Evolutionary conservation across 2,113 vertebrate genomes (phyloP).

Genomic region (Apaloderma vittatum): DNA sequence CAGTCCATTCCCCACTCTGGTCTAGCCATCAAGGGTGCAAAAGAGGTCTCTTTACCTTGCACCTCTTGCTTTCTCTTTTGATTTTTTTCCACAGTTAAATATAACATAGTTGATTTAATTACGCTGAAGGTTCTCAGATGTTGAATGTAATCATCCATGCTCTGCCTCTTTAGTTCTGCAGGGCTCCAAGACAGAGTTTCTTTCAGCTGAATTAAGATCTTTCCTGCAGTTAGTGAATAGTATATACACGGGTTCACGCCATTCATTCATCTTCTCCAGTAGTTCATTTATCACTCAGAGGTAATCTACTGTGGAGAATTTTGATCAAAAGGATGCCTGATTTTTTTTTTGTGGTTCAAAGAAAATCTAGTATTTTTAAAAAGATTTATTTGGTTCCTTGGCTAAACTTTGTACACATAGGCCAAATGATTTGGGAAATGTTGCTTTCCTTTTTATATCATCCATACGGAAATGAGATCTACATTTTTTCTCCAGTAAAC

Average conservation of each 20-base stretch:
- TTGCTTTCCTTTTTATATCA: background rate
- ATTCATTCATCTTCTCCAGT: slow-evolving; percentile 61
- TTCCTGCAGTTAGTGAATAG: slow-evolving; percentile 36
- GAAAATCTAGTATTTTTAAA: background rate
- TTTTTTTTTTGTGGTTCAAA: background rate
- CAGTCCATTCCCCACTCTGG: background rate
- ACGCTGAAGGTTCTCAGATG: slow-evolving; percentile 20
- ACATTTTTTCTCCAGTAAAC: background rate
- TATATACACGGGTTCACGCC: slow-evolving; percentile 29
- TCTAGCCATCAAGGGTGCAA: background rate
- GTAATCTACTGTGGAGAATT: slow-evolving; percentile 67
- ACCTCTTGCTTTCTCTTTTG: background rate
- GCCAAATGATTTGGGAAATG: background rate
- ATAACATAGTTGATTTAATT: slow-evolving; percentile 13
- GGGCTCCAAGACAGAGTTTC: slow-evolving; percentile 33
- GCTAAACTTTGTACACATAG: background rate
- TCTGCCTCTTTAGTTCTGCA: slow-evolving; percentile 38
- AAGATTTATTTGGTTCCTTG: background rate
- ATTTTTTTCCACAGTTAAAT: background rate
- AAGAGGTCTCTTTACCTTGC: background rate
- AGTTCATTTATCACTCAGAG: slow-evolving; percentile 64
- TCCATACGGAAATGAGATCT: background rate
- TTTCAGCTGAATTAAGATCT: slow-evolving; percentile 66
- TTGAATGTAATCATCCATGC: slow-evolving; percentile 39
- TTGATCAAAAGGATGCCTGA: slow-evolving; percentile 33